Evolutionary conservation across 2,888 invertebrate genomes (phyloP), one percentile per base, ranked within the genome.

Genomic region (Stegophylla sp.): DNA sequence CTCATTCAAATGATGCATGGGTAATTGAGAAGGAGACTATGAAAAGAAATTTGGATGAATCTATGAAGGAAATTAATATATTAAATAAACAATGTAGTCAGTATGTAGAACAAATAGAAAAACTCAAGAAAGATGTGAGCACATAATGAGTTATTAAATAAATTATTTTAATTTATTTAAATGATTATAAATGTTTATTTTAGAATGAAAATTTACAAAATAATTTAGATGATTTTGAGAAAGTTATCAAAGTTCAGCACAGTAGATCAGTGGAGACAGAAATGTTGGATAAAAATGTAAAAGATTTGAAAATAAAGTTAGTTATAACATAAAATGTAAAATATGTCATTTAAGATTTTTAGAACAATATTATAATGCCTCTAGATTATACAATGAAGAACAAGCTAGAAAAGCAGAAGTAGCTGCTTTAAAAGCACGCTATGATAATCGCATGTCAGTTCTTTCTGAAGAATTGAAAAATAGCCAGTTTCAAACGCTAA

Each of bases 151-250:
- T 71, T 23, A 48, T 43, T 1, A 75, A 51, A 15, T 0, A n/a
- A 66, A 13, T 26, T 20, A 51, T 43, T 34, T 15, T 26, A 3
- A 26, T 66, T 64, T 74, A 1, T n/a, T n/a, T n/a, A n/a, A 73
- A 73, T 53, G 17, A 51, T 34, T 34, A 34, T 34, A 5, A 69
- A 45, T 53, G 51, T 72, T 64, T 64, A 13, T 51, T 85, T 41
- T 84, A 92, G 90, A 91, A 93, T 85, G 96, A 96, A 84, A 95
- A 94, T 85, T 87, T 93, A 2, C 90, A 90, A 83, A 89, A 91
- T 84, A 94, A 94, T 86, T 86, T 95, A 48, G 94, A 93, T 85
- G 95, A 95, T 86, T 95, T 92, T 86, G 93, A 93, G 85, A 92
- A 92, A 86, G 92, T 95, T 3, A 91, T 92, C 63, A 94, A 95